phyloP scores from a whole-genome alignment of 2,888 invertebrate genomes.

The Drosophila nr. perissopoda region DNA sequence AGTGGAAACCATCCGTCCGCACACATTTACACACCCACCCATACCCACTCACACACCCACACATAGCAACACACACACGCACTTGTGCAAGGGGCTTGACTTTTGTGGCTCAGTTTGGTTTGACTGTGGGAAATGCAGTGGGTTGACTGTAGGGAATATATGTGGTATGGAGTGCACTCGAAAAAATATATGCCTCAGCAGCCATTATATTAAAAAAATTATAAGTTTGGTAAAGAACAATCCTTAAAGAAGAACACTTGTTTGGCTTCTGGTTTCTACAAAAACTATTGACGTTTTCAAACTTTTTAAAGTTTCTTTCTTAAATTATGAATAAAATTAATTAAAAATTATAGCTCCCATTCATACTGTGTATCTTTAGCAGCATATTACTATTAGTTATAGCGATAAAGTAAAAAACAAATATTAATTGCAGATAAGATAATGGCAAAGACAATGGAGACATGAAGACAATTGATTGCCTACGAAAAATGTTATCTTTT shows the following conservation, averaged over 20 bases:
- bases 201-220: neutral
- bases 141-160: slow-evolving; percentile 12
- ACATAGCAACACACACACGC: slow-evolving; percentile 18
- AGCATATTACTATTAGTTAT: neutral
- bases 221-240: neutral
- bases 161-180: slow-evolving; percentile 3
- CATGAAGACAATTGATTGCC: neutral
- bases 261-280: neutral
- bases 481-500: neutral
- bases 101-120: slow-evolving; percentile 59
- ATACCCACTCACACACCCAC: slow-evolving; percentile 1
- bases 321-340: neutral
- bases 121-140: slow-evolving; percentile 28
- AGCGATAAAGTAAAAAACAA: neutral
- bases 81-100: slow-evolving; percentile 53
- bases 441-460: neutral
- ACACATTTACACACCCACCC: slow-evolving; percentile 25
- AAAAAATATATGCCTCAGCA: neutral
- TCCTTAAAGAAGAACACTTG: neutral
- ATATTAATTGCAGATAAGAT: neutral
- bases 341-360: neutral
- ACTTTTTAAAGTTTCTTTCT: neutral
- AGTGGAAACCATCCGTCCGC: slow-evolving; percentile 40
- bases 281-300: neutral
- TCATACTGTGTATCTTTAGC: neutral